These are phyloP conservation scores for Linnaemya tessellans DNA, from an alignment of 2,888 invertebrate genomes.

Conservation along the genomic window DNA sequence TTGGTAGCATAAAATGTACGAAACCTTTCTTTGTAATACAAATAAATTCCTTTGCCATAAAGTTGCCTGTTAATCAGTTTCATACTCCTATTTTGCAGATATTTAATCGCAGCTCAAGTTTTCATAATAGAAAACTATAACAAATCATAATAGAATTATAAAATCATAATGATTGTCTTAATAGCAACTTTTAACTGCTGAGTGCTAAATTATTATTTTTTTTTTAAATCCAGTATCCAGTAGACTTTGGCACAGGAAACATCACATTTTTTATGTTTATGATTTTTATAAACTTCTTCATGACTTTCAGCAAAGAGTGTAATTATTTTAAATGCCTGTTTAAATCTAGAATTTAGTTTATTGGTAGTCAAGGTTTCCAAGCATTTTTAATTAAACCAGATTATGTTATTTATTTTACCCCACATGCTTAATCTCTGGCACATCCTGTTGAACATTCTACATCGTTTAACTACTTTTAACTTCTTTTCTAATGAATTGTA, in stretches of 20 bases:
- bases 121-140: background rate
- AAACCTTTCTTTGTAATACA: too few species aligned
- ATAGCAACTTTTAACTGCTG: background rate
- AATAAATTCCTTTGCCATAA: too few species aligned
- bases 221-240: background rate
- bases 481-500: slow-evolving; percentile 44
- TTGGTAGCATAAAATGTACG: too few species aligned
- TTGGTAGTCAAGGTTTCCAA: background rate
- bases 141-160: background rate
- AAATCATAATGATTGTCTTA: background rate
- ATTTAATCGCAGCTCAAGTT: too few species aligned
- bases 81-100: too few species aligned
- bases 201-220: background rate
- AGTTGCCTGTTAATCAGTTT: too few species aligned
- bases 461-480: slow-evolving; percentile 2
- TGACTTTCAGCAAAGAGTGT: background rate
- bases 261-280: background rate
- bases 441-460: slow-evolving; percentile 51
- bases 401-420: slow-evolving; percentile 44
- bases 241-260: slow-evolving; percentile 1
- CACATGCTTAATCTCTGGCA: slow-evolving; percentile 31
- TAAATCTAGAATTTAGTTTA: background rate
- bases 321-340: slow-evolving; percentile 33
- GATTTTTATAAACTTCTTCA: background rate
- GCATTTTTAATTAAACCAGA: slow-evolving; percentile 43